These are phyloP conservation scores for Ceratoteleas bidentatus DNA, from an alignment of 1,140 invertebrate genomes.

Conservation along the genomic window DNA sequence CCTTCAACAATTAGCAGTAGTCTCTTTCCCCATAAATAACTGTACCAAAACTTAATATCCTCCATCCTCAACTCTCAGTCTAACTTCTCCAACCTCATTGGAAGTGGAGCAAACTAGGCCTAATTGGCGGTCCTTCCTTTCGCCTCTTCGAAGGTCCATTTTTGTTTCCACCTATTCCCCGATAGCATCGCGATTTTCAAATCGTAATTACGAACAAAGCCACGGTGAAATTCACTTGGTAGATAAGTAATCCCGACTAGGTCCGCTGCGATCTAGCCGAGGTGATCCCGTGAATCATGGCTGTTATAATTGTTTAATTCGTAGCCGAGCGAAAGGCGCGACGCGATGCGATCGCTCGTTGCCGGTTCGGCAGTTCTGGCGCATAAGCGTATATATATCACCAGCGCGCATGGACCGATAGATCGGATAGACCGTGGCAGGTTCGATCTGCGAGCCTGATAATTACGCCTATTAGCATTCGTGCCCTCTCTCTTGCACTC, in stretches of 20 bases:
- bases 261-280: slow-evolving; percentile 28
- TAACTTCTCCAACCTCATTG: too few species aligned
- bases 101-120: too few species aligned
- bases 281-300: slow-evolving; percentile 52
- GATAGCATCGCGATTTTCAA: too few species aligned
- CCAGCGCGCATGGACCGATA: slow-evolving; percentile 47
- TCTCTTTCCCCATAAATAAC: too few species aligned
- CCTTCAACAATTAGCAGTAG: too few species aligned
- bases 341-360: slow-evolving; percentile 44
- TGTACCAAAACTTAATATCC: too few species aligned
- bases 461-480: slow-evolving; percentile 67
- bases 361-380: slow-evolving; percentile 42
- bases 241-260: not conserved
- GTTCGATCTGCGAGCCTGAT: slow-evolving; percentile 56
- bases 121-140: too few species aligned
- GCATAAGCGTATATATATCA: slow-evolving; percentile 63
- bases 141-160: too few species aligned
- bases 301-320: slow-evolving; percentile 62
- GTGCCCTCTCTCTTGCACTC: slow-evolving; percentile 15
- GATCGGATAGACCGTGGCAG: slow-evolving; percentile 58
- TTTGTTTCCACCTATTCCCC: too few species aligned
- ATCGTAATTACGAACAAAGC: too few species aligned
- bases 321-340: slow-evolving; percentile 52
- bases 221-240: too few species aligned
- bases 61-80: too few species aligned